Evolutionary conservation across 2,797 vertebrate genomes (phyloP), one percentile per base, ranked within the genome.

Genomic region (Crenuchus spilurus): DNA sequence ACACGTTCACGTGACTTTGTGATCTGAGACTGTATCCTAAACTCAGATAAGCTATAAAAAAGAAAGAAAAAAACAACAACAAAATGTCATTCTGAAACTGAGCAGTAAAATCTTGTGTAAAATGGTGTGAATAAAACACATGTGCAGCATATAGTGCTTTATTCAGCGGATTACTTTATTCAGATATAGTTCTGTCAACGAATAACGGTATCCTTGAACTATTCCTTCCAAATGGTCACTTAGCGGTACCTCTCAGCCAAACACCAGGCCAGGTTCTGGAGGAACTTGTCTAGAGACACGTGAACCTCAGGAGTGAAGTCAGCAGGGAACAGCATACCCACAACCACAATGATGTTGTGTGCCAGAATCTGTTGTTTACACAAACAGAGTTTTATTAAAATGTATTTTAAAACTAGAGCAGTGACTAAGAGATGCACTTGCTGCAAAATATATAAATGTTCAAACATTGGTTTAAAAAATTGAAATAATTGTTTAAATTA

Each of bases 171-270:
- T n/a, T 5, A 57, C n/a, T 57, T 58, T 58, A 58, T 58, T 58
- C 2, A 37, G 30, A 58, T 31, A 35, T 58, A 8, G 30, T 33
- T 57, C 0, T 31, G 52, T 58, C n/a, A 4, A 2, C 1, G 30
- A 35, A 58, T 0, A 57, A 57, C 28, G 3, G 30, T 6, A 16
- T 35, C 8, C 33, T 7, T 18, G 6, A 31, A 35, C 55, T 1
- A 1, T 7, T 10, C 1, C 28, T 9, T 7, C 4, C 11, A 5
- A 7, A 2, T 7, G 18, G 28, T 22, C 4, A 30, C 10, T 93
- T 90, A 94, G 87, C 93, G 92, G 86, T 94, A 94, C 68, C 86
- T 94, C 87, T 94, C 92, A 0, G 92, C 87, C 83, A 95, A 83
- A 66, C 90, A 78, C 41, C 77, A 28, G 90, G 85, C 58, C 94